Evolutionary conservation across 2,888 invertebrate species (phyloP).

Genomic region (Tenthredo notha): DNA sequence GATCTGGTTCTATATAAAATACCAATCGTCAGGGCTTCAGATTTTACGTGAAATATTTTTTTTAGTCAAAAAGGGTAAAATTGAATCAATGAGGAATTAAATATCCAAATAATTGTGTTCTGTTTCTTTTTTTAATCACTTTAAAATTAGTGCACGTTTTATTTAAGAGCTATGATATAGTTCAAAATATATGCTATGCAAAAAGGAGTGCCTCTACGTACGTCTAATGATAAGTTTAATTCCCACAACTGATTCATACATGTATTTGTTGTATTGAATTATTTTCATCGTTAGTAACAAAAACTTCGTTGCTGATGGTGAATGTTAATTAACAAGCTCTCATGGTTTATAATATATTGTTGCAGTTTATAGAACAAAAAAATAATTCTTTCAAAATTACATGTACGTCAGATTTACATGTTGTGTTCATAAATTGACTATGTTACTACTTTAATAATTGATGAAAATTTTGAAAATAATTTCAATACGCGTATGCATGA

Average conservation of each 20-base stretch:
- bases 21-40: background rate
- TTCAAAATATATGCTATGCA: background rate
- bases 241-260: background rate
- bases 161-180: background rate
- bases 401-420: conserved; percentile 16
- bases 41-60: background rate
- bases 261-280: background rate
- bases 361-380: background rate
- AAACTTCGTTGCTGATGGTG: background rate
- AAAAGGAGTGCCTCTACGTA: background rate
- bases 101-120: background rate
- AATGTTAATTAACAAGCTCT: background rate
- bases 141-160: background rate
- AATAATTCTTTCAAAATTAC: background rate
- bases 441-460: background rate
- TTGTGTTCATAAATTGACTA: background rate
- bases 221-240: background rate
- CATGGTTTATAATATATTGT: background rate
- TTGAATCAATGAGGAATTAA: background rate
- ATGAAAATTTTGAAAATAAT: background rate
- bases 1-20: background rate
- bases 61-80: background rate
- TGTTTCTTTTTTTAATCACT: background rate
- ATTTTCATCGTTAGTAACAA: background rate
- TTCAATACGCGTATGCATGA: background rate